These are phyloP conservation scores for Drosophila borborema DNA, from an alignment of 2,888 invertebrate genomes.

Conservation along the genomic window DNA sequence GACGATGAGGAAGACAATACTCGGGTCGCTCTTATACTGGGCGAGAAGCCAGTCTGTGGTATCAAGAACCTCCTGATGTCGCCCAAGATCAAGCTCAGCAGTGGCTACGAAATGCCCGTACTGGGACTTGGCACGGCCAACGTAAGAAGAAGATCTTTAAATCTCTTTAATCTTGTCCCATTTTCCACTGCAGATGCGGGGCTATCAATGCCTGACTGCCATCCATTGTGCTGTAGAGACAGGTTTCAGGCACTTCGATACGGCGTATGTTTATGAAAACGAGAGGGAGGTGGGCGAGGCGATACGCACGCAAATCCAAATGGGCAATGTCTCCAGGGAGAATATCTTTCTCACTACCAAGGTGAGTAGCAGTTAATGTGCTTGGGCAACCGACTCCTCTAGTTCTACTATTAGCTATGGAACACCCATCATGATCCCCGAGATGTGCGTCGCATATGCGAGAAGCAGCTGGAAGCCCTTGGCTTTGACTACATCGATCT, in stretches of 20 bases:
- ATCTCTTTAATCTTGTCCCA: not conserved
- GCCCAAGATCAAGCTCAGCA: slow-evolving; percentile 87
- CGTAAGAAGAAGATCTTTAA: slow-evolving; percentile 4
- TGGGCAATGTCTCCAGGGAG: slow-evolving; percentile 84
- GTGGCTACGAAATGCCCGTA: slow-evolving; percentile 88
- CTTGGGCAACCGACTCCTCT: not conserved
- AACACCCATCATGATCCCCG: slow-evolving; percentile 87
- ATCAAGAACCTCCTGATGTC: slow-evolving; percentile 66
- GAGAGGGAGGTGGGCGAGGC: slow-evolving; percentile 85
- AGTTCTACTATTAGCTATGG: slow-evolving; percentile 44
- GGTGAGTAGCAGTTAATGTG: slow-evolving; percentile 29
- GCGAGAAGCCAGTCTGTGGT: slow-evolving; percentile 56
- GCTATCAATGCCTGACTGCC: slow-evolving; percentile 79
- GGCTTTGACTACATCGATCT: slow-evolving; percentile 91
- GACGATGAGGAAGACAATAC: slow-evolving; percentile 53
- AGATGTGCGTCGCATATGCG: slow-evolving; percentile 88
- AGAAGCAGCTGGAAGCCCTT: slow-evolving; percentile 88
- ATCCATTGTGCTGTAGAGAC: slow-evolving; percentile 85
- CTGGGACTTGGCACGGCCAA: slow-evolving; percentile 89
- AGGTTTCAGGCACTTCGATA: slow-evolving; percentile 87
- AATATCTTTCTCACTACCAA: slow-evolving; percentile 84
- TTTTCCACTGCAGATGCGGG: slow-evolving; percentile 53
- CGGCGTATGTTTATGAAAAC: slow-evolving; percentile 86
- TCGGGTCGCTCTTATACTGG: slow-evolving; percentile 45
- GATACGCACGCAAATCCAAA: slow-evolving; percentile 84